Base-by-base conservation (phyloP, 1,140 invertebrate species). In the Danaus plexippus region DNA sequence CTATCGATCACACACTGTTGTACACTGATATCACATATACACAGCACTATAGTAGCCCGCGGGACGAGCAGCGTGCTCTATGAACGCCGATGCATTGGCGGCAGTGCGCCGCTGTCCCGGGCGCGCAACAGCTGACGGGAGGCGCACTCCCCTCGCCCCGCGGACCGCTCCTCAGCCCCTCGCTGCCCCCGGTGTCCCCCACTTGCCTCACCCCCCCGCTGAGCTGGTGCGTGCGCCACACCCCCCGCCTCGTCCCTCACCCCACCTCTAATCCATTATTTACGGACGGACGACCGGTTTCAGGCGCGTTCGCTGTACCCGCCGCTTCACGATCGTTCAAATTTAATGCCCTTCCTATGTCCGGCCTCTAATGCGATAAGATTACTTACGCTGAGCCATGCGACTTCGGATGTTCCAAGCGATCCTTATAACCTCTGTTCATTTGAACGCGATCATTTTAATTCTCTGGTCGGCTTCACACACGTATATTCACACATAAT, bases 261-360 rank as follows among this genome's bases (percentile, higher is more conserved):
- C 70, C 64, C 72, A 63, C 78, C 80, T 81, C 82, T 82, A 85
- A 85, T 85, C 82, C 82, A 85, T 85, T 85, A 85, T 85, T 85
- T 85, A 85, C 82, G 82, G 80, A 82, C 80, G 77, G 80, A 68
- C 78, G 80, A 85, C 82, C 82, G 82, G 82, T 85, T 85, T 80
- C 77, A 80, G 80, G 78, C 78, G 81, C 77, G 80, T 78, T 83
- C 75, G 73, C 69, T 74, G 74, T 75, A 72, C 73, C 72, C 62
- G 77, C 68, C 72, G 76, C 73, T 73, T 70, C 76, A 75, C 80
- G 80, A 80, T 76, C 80, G 78, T 82, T 83, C 80, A 80, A 83
- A 83, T 80, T 83, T 85, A 83, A 85, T 85, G 82, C 82, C 80
- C 80, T 85, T 85, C 80, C 82, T 83, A 85, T 85, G 82, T 85